Evolutionary conservation across 2,888 invertebrate genomes (phyloP).

Genomic region (Bugula neritina): DNA sequence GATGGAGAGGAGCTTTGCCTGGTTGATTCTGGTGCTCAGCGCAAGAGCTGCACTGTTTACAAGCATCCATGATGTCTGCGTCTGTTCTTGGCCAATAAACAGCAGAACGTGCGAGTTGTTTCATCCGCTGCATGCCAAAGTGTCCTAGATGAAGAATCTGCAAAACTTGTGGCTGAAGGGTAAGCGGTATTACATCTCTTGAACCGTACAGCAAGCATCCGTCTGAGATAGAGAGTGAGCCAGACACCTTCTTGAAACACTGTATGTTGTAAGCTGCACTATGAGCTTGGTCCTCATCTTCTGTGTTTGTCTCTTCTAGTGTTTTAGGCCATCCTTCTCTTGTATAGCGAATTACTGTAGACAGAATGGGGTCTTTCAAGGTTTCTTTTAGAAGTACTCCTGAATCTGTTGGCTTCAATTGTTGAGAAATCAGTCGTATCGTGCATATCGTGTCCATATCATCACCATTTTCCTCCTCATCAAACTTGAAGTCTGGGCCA

Average conservation of each 20-base stretch:
- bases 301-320: too few relatives aligned
- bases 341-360: constrained; percentile 13
- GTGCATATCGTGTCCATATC: not conserved
- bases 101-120: constrained; percentile 33
- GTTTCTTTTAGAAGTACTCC: not conserved
- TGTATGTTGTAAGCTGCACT: too few relatives aligned
- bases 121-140: constrained; percentile 36
- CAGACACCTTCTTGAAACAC: constrained; percentile 13
- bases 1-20: constrained; percentile 34
- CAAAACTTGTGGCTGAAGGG: constrained; percentile 32
- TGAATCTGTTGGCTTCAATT: not conserved
- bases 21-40: constrained; percentile 31
- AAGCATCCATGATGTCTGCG: constrained; percentile 30
- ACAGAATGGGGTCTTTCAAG: constrained; percentile 25
- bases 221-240: constrained; percentile 29
- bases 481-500: too few relatives aligned
- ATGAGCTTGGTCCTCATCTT: too few relatives aligned
- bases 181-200: constrained; percentile 34
- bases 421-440: not conserved
- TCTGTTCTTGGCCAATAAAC: constrained; percentile 31
- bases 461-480: too few relatives aligned
- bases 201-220: constrained; percentile 34
- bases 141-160: constrained; percentile 35
- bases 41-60: constrained; percentile 31
- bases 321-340: constrained; percentile 27